These are phyloP conservation scores for Gorsachius goisagi DNA, from an alignment of 2,113 vertebrate genomes.

Conservation along the genomic window DNA sequence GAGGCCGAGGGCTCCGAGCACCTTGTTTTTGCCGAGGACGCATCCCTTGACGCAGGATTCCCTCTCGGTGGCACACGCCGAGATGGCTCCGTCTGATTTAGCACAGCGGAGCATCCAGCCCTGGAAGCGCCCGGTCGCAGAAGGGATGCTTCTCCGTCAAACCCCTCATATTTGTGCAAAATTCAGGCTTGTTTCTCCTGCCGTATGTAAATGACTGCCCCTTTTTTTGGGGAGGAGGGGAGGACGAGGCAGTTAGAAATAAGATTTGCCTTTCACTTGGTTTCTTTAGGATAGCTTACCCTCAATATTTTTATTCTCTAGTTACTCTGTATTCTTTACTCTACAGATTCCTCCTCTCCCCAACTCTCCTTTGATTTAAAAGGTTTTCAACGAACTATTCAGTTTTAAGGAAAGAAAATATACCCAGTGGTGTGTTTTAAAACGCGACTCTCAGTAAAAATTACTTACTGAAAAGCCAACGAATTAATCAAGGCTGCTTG, in stretches of 20 bases:
- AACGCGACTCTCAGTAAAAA: conserved; percentile 40
- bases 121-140: not conserved
- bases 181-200: not conserved
- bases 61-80: not conserved
- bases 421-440: conserved; percentile 36
- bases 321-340: not conserved
- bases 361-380: not conserved
- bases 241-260: not conserved
- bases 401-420: conserved; percentile 8
- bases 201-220: not conserved
- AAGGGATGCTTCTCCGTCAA: not conserved
- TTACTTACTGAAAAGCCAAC: conserved; percentile 56
- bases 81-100: not conserved
- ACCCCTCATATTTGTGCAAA: not conserved
- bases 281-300: not conserved
- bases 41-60: not conserved
- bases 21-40: not conserved
- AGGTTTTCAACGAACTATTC: not conserved
- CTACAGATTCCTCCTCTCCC: not conserved
- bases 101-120: not conserved
- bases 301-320: not conserved
- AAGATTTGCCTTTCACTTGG: not conserved
- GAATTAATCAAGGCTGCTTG: conserved; percentile 52
- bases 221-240: rapidly evolving
- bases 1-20: not conserved